These are phyloP conservation scores for Ametastegia equiseti DNA, from an alignment of 2,888 invertebrate species.

Conservation along the genomic window DNA sequence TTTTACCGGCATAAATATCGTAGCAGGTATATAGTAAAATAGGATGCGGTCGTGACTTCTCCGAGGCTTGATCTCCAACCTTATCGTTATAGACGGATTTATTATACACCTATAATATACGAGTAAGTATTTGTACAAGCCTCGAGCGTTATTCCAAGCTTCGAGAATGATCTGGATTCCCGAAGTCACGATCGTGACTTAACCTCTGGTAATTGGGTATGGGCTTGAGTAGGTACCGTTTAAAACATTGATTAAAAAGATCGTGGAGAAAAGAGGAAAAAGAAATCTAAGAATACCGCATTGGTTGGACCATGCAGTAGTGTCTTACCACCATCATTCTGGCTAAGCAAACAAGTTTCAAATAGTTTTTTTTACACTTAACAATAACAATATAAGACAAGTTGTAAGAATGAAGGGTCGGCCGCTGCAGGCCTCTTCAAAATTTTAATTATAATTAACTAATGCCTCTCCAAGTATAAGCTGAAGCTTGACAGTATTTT, in stretches of 20 bases:
- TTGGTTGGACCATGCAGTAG: not conserved
- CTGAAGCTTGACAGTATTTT: slow-evolving; percentile 20
- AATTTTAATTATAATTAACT: slow-evolving; percentile 36
- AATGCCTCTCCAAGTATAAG: slow-evolving; percentile 8
- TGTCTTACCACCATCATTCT: not conserved
- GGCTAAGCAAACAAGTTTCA: not conserved
- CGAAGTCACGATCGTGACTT: slow-evolving; percentile 1
- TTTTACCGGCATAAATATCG: not conserved
- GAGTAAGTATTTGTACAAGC: not conserved
- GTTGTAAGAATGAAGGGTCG: not conserved
- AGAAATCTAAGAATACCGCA: not conserved
- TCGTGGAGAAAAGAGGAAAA: not conserved
- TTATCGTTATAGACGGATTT: not conserved
- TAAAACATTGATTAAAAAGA: slow-evolving; percentile 23
- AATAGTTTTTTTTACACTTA: slow-evolving; percentile 10
- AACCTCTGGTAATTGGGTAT: not conserved
- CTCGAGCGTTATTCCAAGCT: too few relatives aligned
- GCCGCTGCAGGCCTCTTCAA: slow-evolving; percentile 1
- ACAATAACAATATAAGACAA: not conserved
- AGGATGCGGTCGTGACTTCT: not conserved
- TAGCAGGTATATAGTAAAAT: too few relatives aligned
- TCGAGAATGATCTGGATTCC: not conserved
- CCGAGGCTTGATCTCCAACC: not conserved
- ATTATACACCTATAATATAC: not conserved
- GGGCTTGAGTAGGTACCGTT: slow-evolving; percentile 6